These are phyloP conservation scores for Nipponacmea schrenckii DNA, from an alignment of 2,888 invertebrate species.

Conservation along the genomic window DNA sequence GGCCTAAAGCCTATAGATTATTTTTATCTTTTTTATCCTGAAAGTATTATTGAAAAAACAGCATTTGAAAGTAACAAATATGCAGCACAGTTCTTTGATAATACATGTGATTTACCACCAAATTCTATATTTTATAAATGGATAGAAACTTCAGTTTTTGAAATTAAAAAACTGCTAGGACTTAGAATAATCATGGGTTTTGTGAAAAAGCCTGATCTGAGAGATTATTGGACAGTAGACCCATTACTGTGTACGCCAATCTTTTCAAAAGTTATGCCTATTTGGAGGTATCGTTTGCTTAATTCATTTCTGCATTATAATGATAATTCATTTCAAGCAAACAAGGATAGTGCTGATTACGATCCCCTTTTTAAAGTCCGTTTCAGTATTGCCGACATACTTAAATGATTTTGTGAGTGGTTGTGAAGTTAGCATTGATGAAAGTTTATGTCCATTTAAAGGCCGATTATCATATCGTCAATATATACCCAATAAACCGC, in stretches of 20 bases:
- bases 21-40: not conserved
- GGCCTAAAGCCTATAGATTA: not conserved
- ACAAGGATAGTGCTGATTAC: too few species aligned
- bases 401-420: not conserved
- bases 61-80: not conserved
- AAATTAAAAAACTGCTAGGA: not conserved
- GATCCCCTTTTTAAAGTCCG: too few species aligned
- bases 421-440: not conserved
- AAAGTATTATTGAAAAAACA: not conserved
- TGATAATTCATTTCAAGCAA: too few species aligned
- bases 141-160: not conserved
- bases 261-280: not conserved
- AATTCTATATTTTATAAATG: too few species aligned
- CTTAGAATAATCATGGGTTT: not conserved
- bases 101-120: too few species aligned
- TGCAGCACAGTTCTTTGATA: not conserved
- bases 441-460: constrained; percentile 1
- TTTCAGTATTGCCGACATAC: not conserved
- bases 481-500: not conserved
- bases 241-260: too few species aligned
- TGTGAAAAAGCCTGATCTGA: not conserved
- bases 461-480: not conserved
- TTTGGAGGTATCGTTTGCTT: not conserved
- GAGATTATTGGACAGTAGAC: not conserved
- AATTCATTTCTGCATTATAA: not conserved